Evolutionary conservation across 2,113 vertebrate genomes (phyloP).

Genomic region (Dicrurus megarhynchus): DNA sequence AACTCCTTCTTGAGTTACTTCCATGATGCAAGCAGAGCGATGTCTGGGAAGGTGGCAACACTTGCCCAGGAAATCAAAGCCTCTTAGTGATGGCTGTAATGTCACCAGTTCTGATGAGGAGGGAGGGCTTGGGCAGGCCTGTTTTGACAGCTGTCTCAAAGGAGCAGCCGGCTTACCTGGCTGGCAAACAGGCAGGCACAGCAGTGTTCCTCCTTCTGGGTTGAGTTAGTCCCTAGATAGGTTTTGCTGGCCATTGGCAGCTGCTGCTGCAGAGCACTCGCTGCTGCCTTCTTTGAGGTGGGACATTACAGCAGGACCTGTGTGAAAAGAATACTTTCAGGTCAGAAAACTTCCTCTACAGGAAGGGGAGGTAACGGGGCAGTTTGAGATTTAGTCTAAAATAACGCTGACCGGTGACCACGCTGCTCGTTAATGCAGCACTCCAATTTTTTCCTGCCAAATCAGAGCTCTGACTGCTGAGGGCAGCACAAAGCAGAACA

Average conservation of each 20-base stretch:
- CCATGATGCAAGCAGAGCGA: background rate
- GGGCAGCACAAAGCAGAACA: background rate
- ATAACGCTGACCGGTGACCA: background rate
- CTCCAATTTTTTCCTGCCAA: background rate
- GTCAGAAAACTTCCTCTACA: background rate
- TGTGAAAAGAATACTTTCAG: background rate
- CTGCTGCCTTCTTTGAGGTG: background rate
- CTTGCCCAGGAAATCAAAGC: background rate
- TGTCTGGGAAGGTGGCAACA: background rate
- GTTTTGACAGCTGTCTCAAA: background rate
- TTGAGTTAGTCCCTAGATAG: background rate
- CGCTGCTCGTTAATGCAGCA: fast-evolving
- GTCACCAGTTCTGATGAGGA: background rate
- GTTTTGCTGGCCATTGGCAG: background rate
- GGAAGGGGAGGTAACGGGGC: fast-evolving
- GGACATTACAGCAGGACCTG: background rate
- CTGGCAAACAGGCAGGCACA: background rate
- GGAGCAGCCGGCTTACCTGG: background rate
- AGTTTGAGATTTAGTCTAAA: background rate
- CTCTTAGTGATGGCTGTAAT: background rate
- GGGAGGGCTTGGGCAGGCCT: background rate
- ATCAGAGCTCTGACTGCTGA: constrained; percentile 2
- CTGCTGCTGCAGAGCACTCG: background rate
- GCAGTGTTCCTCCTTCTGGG: background rate
- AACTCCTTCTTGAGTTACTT: background rate